These are phyloP conservation scores for Drosophila azteca DNA, from an alignment of 1,140 invertebrate genomes.

Conservation along the genomic window DNA sequence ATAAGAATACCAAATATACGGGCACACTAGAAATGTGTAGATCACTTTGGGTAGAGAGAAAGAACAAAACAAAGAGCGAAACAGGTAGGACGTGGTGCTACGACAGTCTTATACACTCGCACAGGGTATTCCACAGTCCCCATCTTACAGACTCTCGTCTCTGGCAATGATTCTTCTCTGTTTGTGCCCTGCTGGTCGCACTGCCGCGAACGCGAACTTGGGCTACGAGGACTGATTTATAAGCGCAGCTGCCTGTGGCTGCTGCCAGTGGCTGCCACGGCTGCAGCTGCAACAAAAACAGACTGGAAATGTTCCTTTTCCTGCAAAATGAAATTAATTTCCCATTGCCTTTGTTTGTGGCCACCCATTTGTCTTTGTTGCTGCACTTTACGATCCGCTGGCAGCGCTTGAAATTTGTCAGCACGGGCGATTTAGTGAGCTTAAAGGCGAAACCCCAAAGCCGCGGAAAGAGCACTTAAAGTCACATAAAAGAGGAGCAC, in stretches of 20 bases:
- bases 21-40: too few relatives aligned
- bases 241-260: slow-evolving; percentile 26
- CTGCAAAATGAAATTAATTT: slow-evolving; percentile 75
- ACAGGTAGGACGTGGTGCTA: too few relatives aligned
- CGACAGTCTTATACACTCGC: too few relatives aligned
- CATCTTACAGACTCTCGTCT: background rate
- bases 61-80: too few relatives aligned
- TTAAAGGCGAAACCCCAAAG: slow-evolving; percentile 47
- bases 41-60: too few relatives aligned
- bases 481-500: slow-evolving; percentile 20
- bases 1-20: too few relatives aligned
- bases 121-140: background rate
- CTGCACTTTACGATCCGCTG: slow-evolving; percentile 61
- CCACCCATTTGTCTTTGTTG: slow-evolving; percentile 67
- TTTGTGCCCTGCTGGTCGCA: background rate
- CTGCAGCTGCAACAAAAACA: slow-evolving; percentile 31
- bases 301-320: slow-evolving; percentile 17
- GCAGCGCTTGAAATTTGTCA: slow-evolving; percentile 66
- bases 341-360: slow-evolving; percentile 64
- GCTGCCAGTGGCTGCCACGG: slow-evolving; percentile 22
- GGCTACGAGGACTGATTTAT: slow-evolving; percentile 48
- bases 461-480: slow-evolving; percentile 61
- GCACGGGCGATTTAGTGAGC: slow-evolving; percentile 43
- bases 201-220: slow-evolving; percentile 15
- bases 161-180: background rate